phyloP scores from a whole-genome alignment of 2,797 vertebrate species.

The Pseudochaenichthys georgianus region DNA sequence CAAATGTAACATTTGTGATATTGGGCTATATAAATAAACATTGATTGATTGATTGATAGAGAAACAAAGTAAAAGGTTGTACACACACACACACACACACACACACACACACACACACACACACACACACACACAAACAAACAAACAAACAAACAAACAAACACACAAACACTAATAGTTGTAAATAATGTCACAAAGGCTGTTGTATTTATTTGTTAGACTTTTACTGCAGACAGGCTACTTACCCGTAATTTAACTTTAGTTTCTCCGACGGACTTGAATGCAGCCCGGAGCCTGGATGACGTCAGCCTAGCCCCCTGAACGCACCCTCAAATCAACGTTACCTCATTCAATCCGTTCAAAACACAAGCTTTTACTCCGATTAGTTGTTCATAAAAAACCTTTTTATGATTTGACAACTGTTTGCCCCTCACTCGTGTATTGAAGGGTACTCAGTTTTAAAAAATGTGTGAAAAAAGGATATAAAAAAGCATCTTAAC shows the following conservation, averaged over 20 bases:
- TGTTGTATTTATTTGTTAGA: too few relatives aligned
- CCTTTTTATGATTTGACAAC: rapidly evolving
- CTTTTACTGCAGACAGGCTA: background rate
- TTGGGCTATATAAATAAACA: too few relatives aligned
- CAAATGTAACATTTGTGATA: too few relatives aligned
- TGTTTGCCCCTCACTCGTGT: rapidly evolving
- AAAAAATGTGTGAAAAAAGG: background rate
- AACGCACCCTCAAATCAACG: slow-evolving; percentile 38
- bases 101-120: too few relatives aligned
- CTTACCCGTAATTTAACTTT: too few relatives aligned
- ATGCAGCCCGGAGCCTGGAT: slow-evolving; percentile 44
- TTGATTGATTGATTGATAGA: too few relatives aligned
- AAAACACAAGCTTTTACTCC: background rate
- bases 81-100: background rate
- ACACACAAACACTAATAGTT: background rate
- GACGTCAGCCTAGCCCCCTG: slow-evolving; percentile 58
- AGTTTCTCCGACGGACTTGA: background rate
- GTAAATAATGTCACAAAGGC: background rate
- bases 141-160: rapidly evolving
- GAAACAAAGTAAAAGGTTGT: background rate
- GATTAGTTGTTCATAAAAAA: rapidly evolving
- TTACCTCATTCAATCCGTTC: slow-evolving; percentile 13
- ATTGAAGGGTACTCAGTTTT: background rate
- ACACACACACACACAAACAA: too few relatives aligned
- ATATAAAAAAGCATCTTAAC: background rate